Percentiles rank a stretch among this genome's conserved stretches.
Conservation (phyloP, 2,888 invertebrate genomes). For the Apodemia hepburni region DNA sequence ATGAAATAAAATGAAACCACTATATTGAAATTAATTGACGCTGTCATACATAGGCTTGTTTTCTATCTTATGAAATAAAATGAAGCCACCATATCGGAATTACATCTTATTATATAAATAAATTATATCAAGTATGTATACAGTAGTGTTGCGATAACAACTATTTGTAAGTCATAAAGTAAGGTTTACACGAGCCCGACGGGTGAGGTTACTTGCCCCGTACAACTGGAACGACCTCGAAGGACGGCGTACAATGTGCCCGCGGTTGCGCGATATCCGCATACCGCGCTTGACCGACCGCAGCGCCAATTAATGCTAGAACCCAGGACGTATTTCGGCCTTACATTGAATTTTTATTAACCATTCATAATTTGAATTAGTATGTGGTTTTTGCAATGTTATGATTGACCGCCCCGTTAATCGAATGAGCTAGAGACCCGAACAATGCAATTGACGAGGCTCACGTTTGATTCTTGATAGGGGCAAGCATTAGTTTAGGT, state of each 20-base stretch:
- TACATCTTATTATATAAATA: too few species aligned
- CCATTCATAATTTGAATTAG: not conserved
- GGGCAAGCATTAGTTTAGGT: too few species aligned
- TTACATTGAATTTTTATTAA: conserved; percentile 11
- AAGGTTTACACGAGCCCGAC: conserved; percentile 20
- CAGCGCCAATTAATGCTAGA: conserved; percentile 31
- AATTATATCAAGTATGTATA: not conserved
- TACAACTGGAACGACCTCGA: conserved; percentile 64
- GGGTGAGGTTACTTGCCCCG: conserved; percentile 31
- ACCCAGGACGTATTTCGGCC: conserved; percentile 23
- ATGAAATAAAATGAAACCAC: too few species aligned
- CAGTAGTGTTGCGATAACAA: not conserved
- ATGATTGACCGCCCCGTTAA: too few species aligned
- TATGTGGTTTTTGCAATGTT: conserved; percentile 1
- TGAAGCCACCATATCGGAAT: too few species aligned
- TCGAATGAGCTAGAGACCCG: too few species aligned
- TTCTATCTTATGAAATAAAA: too few species aligned
- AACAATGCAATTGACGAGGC: too few species aligned
- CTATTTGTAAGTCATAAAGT: conserved; percentile 9
- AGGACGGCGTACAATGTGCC: conserved; percentile 53
- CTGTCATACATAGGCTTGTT: too few species aligned
- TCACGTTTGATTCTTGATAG: too few species aligned
- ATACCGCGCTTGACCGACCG: conserved; percentile 54
- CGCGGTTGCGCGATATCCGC: conserved; percentile 67
- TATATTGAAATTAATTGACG: too few species aligned